Evolutionary conservation across 1,140 invertebrate genomes (phyloP), one percentile per base, ranked within the genome.

Genomic region (Euura lappo): DNA sequence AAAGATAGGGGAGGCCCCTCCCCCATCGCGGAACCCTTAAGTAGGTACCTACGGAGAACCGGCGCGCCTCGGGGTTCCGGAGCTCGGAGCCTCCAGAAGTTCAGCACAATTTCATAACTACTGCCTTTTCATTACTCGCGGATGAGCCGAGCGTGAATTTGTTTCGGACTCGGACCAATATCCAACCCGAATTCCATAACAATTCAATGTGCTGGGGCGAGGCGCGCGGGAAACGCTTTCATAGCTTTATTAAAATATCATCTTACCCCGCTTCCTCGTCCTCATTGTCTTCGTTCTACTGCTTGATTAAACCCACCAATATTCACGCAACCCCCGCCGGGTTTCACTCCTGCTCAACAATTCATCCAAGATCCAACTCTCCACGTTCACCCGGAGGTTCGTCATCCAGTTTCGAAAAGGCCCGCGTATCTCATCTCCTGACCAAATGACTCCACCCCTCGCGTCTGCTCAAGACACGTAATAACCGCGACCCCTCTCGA

Each of bases 401-500:
- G 13, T 8, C 51, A 60, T 8, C 51, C 51, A 60, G 51, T 60
- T 60, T 28, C 28, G 28, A 28, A 28, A 28, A 28, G 28, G 28
- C 28, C 28, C 28, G 28, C 28, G 28, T 28, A 28, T 1, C 28
- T 28, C 28, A 28, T 28, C 28, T 28, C 28, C 28, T 28, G 28
- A 28, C 28, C 28, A 28, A 28, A 28, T 28, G 28, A n/a, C n/a
- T n/a, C n/a, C n/a, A n/a, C n/a, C n/a, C n/a, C n/a, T n/a, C n/a
- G 28, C 28, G 28, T 28, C 28, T 28, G 28, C 28, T 28, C 28
- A 28, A 28, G 28, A 28, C 28, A 28, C 66, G 66, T 68, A 68
- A 68, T 68, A 68, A 68, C 28, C 44, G 66, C 28, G 42, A 44
- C 66, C 28, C 66, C 66, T 68, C 66, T 68, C 66, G 66, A 68